These are phyloP conservation scores for Timema cristinae DNA, from an alignment of 2,888 invertebrate genomes.

Conservation along the genomic window DNA sequence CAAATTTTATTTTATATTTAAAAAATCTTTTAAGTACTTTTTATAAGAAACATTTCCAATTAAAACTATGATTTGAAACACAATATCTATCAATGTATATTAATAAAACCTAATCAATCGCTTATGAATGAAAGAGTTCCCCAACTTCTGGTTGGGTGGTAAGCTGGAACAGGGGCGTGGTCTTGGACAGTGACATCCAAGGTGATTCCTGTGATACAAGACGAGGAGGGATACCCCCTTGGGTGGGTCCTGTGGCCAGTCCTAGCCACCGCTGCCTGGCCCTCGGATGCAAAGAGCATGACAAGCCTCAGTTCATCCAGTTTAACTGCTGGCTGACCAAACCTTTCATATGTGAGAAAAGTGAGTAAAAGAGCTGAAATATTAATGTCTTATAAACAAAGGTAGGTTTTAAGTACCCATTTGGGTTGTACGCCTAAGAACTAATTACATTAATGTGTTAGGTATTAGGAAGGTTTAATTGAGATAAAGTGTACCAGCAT, in stretches of 20 bases:
- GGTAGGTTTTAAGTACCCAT: too few species aligned
- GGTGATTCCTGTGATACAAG: background rate
- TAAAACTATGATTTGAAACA: too few species aligned
- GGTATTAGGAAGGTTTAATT: too few species aligned
- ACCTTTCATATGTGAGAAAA: conserved; percentile 9
- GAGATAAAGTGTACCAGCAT: too few species aligned
- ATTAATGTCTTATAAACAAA: too few species aligned
- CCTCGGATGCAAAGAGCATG: conserved; percentile 4
- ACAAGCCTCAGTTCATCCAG: conserved; percentile 13
- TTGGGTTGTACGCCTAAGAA: too few species aligned
- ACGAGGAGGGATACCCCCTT: conserved; percentile 2
- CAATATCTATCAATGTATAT: too few species aligned
- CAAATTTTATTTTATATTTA: too few species aligned
- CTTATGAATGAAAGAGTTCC: background rate
- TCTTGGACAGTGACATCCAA: background rate
- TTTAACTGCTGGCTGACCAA: conserved; percentile 9
- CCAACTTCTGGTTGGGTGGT: conserved; percentile 1
- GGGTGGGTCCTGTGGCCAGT: background rate
- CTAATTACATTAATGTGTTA: too few species aligned
- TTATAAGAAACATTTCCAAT: too few species aligned
- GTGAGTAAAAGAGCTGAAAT: background rate
- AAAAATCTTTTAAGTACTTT: too few species aligned
- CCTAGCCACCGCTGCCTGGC: conserved; percentile 6
- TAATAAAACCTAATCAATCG: too few species aligned
- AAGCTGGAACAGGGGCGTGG: background rate